These are phyloP conservation scores for Molorchus minor DNA, from an alignment of 2,888 invertebrate species.

Conservation along the genomic window DNA sequence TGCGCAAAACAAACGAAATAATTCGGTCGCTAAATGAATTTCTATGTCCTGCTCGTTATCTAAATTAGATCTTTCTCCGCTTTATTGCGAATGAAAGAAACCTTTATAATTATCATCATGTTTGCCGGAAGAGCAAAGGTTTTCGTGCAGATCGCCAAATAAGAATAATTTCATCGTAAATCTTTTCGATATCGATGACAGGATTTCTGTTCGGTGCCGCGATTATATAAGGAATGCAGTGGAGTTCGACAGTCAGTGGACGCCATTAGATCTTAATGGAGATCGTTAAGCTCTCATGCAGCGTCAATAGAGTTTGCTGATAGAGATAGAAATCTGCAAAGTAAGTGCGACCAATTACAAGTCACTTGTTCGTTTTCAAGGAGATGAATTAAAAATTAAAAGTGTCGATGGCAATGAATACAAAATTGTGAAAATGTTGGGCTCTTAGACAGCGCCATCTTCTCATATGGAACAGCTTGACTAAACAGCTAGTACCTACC, in stretches of 20 bases:
- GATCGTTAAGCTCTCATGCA: not conserved
- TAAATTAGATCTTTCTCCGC: conserved; percentile 13
- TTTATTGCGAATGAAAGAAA: conserved; percentile 14
- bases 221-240: not conserved
- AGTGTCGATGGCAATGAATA: too few species aligned
- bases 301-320: not conserved
- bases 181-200: not conserved
- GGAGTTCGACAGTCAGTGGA: not conserved
- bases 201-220: not conserved
- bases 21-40: conserved; percentile 15
- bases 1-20: conserved; percentile 8
- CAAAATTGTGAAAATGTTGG: too few species aligned
- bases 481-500: too few species aligned
- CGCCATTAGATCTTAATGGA: not conserved
- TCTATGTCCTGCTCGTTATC: conserved; percentile 19
- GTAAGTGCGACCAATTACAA: too few species aligned
- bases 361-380: too few species aligned
- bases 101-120: conserved; percentile 6
- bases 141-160: not conserved
- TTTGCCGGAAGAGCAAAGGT: not conserved
- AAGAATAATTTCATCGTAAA: not conserved
- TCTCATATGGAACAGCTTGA: too few species aligned
- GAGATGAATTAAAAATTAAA: too few species aligned
- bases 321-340: not conserved
- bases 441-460: too few species aligned